Evolutionary conservation across 2,113 vertebrate species (phyloP).

Genomic region (Takifugu bimaculatus): DNA sequence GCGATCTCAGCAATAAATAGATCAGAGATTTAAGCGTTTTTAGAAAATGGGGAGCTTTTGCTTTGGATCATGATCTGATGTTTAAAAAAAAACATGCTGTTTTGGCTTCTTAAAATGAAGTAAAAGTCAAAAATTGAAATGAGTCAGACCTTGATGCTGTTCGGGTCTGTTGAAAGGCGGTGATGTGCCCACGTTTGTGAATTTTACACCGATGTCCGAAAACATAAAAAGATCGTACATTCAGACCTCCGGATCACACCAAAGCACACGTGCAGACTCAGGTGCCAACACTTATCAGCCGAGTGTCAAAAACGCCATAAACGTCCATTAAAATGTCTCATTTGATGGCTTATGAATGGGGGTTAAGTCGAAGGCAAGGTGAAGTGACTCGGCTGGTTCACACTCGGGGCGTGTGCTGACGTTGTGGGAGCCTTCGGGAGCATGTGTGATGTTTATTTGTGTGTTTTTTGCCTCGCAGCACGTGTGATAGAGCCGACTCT

Average conservation of each 20-base stretch:
- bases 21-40: too few species aligned
- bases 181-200: too few species aligned
- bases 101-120: too few species aligned
- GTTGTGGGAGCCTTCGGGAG: conserved; percentile 6
- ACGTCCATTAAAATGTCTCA: conserved; percentile 3
- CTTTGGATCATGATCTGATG: too few species aligned
- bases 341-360: conserved; percentile 19
- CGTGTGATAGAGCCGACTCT: conserved; percentile 5
- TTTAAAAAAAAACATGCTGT: too few species aligned
- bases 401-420: fast-evolving
- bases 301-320: not conserved
- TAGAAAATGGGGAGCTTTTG: too few species aligned
- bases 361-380: conserved; percentile 2
- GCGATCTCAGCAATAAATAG: too few species aligned
- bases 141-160: too few species aligned
- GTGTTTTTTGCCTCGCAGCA: not conserved
- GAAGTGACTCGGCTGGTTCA: conserved; percentile 8
- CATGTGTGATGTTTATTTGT: conserved; percentile 13
- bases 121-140: too few species aligned
- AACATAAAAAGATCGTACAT: not conserved
- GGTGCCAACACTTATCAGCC: conserved; percentile 7
- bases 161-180: conserved; percentile 9
- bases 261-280: not conserved
- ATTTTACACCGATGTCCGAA: too few species aligned
- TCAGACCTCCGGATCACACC: conserved; percentile 3